Percentiles rank a stretch among this genome's conserved stretches.
phyloP scores from a whole-genome alignment of 2,888 invertebrate species.

The Tenthredo distinguenda region DNA sequence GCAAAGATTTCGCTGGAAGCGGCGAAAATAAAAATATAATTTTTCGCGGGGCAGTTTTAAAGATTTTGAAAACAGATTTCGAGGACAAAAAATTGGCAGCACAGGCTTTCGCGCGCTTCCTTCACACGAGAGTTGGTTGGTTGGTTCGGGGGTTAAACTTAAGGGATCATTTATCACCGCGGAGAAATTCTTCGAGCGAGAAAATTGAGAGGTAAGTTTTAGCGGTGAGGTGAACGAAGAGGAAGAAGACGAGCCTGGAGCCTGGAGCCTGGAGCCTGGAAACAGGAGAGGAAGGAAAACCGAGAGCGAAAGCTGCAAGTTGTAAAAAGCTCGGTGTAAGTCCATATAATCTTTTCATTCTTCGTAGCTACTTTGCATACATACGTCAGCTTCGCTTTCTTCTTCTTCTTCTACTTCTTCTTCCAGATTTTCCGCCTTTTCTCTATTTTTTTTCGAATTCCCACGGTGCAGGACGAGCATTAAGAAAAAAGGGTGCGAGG shows the following conservation, averaged over 20 bases:
- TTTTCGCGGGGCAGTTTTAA: background rate
- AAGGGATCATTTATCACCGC: conserved; percentile 32
- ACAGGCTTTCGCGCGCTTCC: background rate
- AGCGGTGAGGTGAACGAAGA: background rate
- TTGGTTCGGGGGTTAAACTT: background rate
- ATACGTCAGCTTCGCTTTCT: background rate
- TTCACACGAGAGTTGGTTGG: background rate
- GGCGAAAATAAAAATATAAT: background rate
- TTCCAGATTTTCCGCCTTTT: background rate
- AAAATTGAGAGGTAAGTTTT: conserved; percentile 46
- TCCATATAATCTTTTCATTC: conserved; percentile 45
- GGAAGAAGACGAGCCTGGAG: background rate
- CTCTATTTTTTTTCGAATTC: background rate
- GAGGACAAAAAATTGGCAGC: background rate
- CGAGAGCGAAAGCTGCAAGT: conserved; percentile 4
- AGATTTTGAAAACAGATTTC: background rate
- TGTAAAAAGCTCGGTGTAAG: conserved; percentile 20
- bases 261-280: too few species aligned
- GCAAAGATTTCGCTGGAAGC: background rate
- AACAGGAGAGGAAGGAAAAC: background rate
- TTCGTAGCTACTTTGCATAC: conserved; percentile 31
- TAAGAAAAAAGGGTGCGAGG: background rate
- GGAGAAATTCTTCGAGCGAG: conserved; percentile 39
- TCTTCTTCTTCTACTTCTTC: background rate
- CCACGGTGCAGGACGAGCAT: background rate